Evolutionary conservation across 64 coral and sea anemone genomes (phyloP), one percentile per base, ranked within the genome.

Genomic region (Acropora yongei): DNA sequence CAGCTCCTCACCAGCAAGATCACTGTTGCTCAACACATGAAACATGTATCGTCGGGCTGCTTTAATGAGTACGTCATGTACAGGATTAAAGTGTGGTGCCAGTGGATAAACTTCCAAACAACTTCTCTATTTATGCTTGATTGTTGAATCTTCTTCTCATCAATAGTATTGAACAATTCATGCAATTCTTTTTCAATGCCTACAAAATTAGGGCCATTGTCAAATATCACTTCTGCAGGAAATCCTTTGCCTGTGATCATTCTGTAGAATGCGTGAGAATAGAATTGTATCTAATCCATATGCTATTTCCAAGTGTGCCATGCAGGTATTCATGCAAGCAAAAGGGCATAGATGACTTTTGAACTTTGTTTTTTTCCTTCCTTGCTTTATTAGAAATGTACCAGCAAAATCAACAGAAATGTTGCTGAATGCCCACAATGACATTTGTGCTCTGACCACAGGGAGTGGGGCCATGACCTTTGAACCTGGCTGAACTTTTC

Each of bases 1-100:
- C 17, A 87, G 75, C 72, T 92, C 82, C 42, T 92, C 82, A 87
- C 79, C 91, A 50, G 72, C 79, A 5, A 92, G 18, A 16, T 92
- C 91, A 66, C 82, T 83, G 13, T 86, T 85, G 44, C 68, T 48
- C 1, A 92, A n/a, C 10, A 92, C 57, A 55, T 75, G 57, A 30
- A 53, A 49, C 40, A 76, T 76, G 45, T 66, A 66, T 55, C 72
- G 16, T 42, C 77, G 76, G 49, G 72, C 69, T 49, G 68, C 83
- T 69, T 71, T 66, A 44, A 86, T 86, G 20, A 72, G 60, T 68
- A 45, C 47, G 14, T 71, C 83, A 71, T 67, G 82, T 16, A 86
- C 20, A 14, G 42, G 57, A 86, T 66, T 86, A 66, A 86, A 86
- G 61, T 86, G 83, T 6, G 83, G 83, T 86, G 83, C 83, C 12